Evolutionary conservation across 37 sponge, comb jelly and placozoan species (phyloP).

Genomic region (Tethya wilhelma): DNA sequence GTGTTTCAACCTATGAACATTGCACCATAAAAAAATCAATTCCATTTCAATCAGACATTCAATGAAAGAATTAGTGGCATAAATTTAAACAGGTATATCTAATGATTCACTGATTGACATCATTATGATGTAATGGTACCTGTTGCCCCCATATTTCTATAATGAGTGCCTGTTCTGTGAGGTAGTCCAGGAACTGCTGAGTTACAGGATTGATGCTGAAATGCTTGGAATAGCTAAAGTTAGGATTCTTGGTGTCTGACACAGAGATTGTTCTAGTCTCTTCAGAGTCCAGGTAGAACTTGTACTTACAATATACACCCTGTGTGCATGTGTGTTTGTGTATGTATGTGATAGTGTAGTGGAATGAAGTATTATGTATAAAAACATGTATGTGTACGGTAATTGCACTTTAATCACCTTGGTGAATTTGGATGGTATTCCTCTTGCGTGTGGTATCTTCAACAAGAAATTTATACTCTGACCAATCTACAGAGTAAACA

Average conservation of each 20-base stretch:
- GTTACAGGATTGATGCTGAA: conserved; percentile 66
- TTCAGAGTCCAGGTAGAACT: conserved; percentile 66
- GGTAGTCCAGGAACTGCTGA: conserved; percentile 65
- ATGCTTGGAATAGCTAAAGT: conserved; percentile 45
- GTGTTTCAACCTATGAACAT: neutral
- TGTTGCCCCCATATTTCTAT: conserved; percentile 75
- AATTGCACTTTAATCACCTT: conserved; percentile 42
- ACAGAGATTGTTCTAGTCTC: conserved; percentile 28
- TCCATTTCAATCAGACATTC: neutral
- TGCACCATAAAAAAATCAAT: neutral
- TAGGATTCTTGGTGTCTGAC: conserved; percentile 36
- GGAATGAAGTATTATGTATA: neutral
- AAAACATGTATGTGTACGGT: too few relatives aligned
- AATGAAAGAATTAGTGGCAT: neutral
- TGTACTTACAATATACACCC: conserved; percentile 70
- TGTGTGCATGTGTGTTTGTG: neutral
- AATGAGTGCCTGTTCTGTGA: conserved; percentile 52
- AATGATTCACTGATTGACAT: neutral
- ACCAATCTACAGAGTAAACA: conserved; percentile 50
- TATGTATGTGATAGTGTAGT: neutral
- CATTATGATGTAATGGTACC: neutral
- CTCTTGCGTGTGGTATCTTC: conserved; percentile 39
- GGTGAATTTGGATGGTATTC: conserved; percentile 37
- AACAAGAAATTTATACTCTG: conserved; percentile 41
- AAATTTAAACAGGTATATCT: neutral